Evolutionary conservation across 92 coral and sea anemone species (phyloP), one percentile per base, ranked within the genome.

Genomic region (Umimayanthus chanpuru): DNA sequence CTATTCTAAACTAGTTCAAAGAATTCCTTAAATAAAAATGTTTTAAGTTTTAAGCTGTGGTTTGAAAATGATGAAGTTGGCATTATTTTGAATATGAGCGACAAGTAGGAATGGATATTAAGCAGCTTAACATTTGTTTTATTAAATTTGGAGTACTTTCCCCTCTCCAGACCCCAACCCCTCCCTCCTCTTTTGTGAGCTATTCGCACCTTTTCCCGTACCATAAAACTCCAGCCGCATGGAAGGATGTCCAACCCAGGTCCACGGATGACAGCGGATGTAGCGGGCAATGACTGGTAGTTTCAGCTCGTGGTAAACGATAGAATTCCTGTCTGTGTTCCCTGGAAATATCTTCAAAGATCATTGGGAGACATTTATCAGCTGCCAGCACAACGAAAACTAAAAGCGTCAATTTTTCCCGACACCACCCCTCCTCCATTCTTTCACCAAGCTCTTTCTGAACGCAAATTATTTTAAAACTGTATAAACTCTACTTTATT

Each of bases 211-310:
- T 44, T 50, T 26, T 26, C 3, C 20, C 10, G 41, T 43, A 0
- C 81, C 81, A 21, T 78, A 78, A 6, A 78, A 78, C 66, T 78
- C 82, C 36, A 78, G 32, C 49, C 82, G 56, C 82, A 78, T 44
- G 18, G 82, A 78, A 26, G 82, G 82, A 50, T 78, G 82, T 25
- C 82, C 82, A 10, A 26, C 23, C 82, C 82, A 78, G n/a, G 82
- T 43, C 82, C 82, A 78, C 16, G 82, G 82, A 50, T 78, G 82
- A 47, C 82, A 78, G 18, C 66, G 82, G 21, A 78, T 21, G 26
- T 78, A 78, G 5, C 82, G 82, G 20, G 82, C 82, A 43, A 78
- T 50, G 58, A 78, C 82, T 28, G 82, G 82, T 23, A 47, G 29
- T 28, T 25, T 10, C 39, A 78, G 12, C 82, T 43, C 21, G 66